Evolutionary conservation across 2,113 vertebrate species (phyloP).

Genomic region (Ursus arctos): DNA sequence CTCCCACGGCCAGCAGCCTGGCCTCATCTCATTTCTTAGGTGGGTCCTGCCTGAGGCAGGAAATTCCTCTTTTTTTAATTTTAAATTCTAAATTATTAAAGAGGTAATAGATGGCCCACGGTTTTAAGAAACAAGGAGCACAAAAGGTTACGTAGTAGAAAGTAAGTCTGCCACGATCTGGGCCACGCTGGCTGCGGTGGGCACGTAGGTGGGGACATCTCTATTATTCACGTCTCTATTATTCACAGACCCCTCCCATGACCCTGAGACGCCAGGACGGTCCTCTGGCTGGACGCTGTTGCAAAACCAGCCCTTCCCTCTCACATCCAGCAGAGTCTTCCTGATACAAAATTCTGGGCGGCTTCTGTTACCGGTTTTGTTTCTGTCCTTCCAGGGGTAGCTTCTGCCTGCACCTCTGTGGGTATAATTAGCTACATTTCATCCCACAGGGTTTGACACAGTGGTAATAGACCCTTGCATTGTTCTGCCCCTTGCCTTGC

Average conservation of each 20-base stretch:
- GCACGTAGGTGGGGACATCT: rapidly evolving
- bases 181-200: neutral
- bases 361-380: neutral
- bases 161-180: neutral
- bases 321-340: neutral
- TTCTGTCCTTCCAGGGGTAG: neutral
- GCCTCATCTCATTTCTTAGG: neutral
- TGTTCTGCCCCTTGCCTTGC: neutral
- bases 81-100: conserved; percentile 75
- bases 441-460: neutral
- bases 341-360: neutral
- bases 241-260: neutral
- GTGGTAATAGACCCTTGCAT: neutral
- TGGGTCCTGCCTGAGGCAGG: neutral
- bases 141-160: conserved; percentile 37
- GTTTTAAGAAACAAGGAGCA: neutral
- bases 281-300: neutral
- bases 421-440: neutral
- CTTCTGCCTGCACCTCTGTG: neutral
- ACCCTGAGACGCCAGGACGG: rapidly evolving
- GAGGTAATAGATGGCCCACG: neutral
- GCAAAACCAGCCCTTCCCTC: neutral
- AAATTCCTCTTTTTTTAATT: conserved; percentile 71
- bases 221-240: neutral
- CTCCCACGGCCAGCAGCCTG: neutral